These are phyloP conservation scores for Lasiurus borealis DNA, from an alignment of 2,113 vertebrate genomes.

Conservation along the genomic window DNA sequence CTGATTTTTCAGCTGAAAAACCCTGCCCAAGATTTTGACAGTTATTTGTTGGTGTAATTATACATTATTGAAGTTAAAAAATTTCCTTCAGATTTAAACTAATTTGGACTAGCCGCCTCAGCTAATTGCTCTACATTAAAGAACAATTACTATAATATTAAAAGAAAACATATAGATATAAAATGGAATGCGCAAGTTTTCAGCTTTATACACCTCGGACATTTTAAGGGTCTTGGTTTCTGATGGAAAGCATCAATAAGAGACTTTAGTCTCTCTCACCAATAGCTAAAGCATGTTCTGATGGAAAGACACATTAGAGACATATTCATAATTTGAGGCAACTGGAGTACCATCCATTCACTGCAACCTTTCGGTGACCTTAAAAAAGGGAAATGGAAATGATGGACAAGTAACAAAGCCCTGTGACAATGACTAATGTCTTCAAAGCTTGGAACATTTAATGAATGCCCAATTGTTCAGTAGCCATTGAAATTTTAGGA, in stretches of 20 bases:
- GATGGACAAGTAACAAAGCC: not conserved
- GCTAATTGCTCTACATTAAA: constrained; percentile 31
- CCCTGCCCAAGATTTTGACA: not conserved
- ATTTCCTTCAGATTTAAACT: constrained; percentile 40
- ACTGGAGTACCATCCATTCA: not conserved
- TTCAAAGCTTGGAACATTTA: not conserved
- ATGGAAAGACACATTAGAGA: not conserved
- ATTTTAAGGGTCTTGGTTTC: not conserved
- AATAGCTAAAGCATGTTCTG: not conserved
- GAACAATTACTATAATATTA: not conserved
- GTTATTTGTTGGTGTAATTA: constrained; percentile 39
- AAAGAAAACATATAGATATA: not conserved
- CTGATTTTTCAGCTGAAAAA: constrained; percentile 41
- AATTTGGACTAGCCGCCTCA: not conserved
- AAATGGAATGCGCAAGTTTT: constrained; percentile 2
- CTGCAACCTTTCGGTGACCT: not conserved
- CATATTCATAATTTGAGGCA: constrained; percentile 46
- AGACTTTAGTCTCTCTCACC: not conserved
- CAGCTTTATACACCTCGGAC: not conserved
- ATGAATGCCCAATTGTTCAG: not conserved
- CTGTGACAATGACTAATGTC: not conserved
- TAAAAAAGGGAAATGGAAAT: constrained; percentile 23
- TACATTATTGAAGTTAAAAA: constrained; percentile 18
- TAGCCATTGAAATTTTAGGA: not conserved
- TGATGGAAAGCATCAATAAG: not conserved